A percentile compares a stretch with the other conserved stretches of the same genome.
These are phyloP conservation scores for Zaprionus gabonicus DNA, from an alignment of 1,140 invertebrate genomes.

Conservation along the genomic window DNA sequence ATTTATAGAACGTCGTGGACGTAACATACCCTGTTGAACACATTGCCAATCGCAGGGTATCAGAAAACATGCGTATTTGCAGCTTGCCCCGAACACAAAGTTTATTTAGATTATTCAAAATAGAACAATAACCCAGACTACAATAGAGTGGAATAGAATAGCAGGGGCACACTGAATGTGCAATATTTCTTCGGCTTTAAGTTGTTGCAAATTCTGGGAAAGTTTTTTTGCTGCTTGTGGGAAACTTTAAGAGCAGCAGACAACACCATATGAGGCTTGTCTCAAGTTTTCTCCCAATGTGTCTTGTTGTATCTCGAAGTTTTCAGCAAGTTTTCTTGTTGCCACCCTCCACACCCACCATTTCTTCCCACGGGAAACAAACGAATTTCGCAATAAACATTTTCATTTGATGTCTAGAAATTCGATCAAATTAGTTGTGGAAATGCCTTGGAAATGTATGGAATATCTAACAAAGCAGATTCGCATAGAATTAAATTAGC, in stretches of 20 bases:
- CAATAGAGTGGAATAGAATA: not conserved
- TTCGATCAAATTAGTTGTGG: not conserved
- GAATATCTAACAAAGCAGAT: not conserved
- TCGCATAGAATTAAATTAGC: not conserved
- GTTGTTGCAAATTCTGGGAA: not conserved
- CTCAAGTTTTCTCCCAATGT: not conserved
- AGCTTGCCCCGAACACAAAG: not conserved
- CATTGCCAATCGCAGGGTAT: not conserved
- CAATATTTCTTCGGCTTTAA: constrained; percentile 1
- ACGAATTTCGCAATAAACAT: not conserved
- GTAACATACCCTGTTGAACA: not conserved
- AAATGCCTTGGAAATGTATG: not conserved
- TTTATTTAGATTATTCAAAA: constrained; percentile 6
- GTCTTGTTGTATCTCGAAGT: not conserved
- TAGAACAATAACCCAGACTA: constrained; percentile 7
- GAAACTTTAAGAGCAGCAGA: not conserved
- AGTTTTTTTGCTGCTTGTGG: not conserved
- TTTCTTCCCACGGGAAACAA: not conserved
- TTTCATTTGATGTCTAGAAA: not conserved
- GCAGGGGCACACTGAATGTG: constrained; percentile 2
- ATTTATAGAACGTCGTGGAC: no score
- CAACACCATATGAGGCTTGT: not conserved
- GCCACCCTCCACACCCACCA: not conserved
- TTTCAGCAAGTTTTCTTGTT: constrained; percentile 1
- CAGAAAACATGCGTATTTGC: not conserved